Base-by-base conservation (phyloP, 2,113 vertebrate species). In the Silurus glanis region DNA sequence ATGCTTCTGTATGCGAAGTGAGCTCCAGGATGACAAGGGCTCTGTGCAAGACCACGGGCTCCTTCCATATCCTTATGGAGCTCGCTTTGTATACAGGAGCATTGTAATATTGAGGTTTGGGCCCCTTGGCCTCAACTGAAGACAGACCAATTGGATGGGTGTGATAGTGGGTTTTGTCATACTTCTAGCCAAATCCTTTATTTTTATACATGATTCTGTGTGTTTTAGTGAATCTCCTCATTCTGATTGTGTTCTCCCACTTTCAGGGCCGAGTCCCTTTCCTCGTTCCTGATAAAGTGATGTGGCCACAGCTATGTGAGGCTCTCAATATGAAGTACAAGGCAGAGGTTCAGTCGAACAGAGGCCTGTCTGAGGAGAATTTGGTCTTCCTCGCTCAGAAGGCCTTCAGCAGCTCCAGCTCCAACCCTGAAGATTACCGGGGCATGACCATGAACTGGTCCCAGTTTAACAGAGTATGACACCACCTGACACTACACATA, bases 281-380 rank as follows among this genome's bases (percentile, higher is more conserved):
- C 1, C 95, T 97, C 0, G 98, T 99, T 86, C 98, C 97, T 0
- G 97, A 99, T 87, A 99, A 99, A 87, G 97, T 99, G 91, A 91
- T 96, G 49, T 97, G 97, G 97, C 96, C 97, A 5, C 97, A 97
- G 94, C 93, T 99, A 83, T 99, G 97, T 0, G 97, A 99, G 9
- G 97, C 97, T 0, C 97, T 98, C 91, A 98, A 98, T 94, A 97
- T 98, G 96, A 98, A 98, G 91, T 99, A 98, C 95, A 99, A 97
- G 92, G 97, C 97, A 0, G 97, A 99, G 89, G 97, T 99, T 85
- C 97, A 99, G 93, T 98, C 97, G 89, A 98, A 93, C 92, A 95
- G 96, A 0, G 97, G 97, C 86, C 94, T 99, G 89, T 97, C 97
- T 6, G 97, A 98, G 91, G 97, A 98, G 91, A 98, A 98, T 93